Percentiles rank a stretch among this genome's conserved stretches.
These are phyloP conservation scores for Pantherophis guttatus DNA, from an alignment of 2,113 vertebrate species.

Conservation along the genomic window DNA sequence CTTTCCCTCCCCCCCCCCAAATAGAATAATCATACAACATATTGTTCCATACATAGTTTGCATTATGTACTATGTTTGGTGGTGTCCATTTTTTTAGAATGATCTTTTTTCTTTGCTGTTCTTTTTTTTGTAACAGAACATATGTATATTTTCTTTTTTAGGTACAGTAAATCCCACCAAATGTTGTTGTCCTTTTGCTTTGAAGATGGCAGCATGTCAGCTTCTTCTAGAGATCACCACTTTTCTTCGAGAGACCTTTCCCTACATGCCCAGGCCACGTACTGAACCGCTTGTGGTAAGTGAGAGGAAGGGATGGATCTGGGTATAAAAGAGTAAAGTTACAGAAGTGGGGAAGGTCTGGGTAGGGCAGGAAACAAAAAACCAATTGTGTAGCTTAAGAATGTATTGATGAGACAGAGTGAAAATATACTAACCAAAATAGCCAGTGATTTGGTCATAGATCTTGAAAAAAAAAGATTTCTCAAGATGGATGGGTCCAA, in stretches of 20 bases:
- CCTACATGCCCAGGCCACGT: slow-evolving; percentile 90
- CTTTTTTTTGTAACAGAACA: slow-evolving; percentile 41
- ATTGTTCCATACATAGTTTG: slow-evolving; percentile 32
- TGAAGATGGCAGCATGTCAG: slow-evolving; percentile 98
- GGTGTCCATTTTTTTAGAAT: slow-evolving; percentile 49
- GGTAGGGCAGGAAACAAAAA: neutral
- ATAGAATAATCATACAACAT: neutral
- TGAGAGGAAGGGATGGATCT: slow-evolving; percentile 2
- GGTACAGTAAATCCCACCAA: slow-evolving; percentile 98
- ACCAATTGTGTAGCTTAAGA: neutral
- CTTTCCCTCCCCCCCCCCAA: neutral
- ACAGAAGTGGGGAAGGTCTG: neutral
- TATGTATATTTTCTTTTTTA: slow-evolving; percentile 57
- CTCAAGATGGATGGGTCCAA: neutral
- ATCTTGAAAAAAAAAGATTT: neutral
- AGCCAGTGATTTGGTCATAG: neutral
- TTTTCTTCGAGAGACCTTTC: slow-evolving; percentile 95
- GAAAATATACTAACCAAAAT: neutral
- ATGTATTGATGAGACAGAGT: neutral
- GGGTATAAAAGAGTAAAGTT: neutral
- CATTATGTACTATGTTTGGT: slow-evolving; percentile 43
- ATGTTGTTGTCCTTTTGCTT: slow-evolving; percentile 94
- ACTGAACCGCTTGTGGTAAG: slow-evolving; percentile 91
- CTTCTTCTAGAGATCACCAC: slow-evolving; percentile 95
- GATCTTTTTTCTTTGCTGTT: neutral